Conservation (phyloP, 2,113 vertebrate species). For the Peromyscus californicus region DNA sequence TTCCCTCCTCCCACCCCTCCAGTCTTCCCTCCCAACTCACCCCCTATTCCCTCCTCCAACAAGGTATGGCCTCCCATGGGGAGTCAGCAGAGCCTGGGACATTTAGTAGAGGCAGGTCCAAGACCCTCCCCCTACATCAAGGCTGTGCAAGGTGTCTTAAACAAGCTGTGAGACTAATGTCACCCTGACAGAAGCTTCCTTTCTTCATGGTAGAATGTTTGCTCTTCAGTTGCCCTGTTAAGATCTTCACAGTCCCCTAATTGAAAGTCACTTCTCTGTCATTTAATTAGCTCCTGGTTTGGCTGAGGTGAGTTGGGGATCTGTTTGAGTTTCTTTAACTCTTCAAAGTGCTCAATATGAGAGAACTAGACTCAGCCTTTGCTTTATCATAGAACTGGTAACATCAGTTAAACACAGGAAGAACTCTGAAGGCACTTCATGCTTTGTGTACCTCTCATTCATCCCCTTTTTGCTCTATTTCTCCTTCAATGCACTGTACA, state of each 20-base stretch:
- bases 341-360: slow-evolving; percentile 19
- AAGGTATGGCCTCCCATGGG: too few species aligned
- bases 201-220: slow-evolving; percentile 36
- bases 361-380: slow-evolving; percentile 30
- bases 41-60: too few species aligned
- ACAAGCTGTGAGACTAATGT: slow-evolving; percentile 21
- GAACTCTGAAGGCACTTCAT: slow-evolving; percentile 31
- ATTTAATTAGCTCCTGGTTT: slow-evolving; percentile 28
- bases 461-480: background rate
- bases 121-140: too few species aligned
- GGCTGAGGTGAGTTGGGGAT: background rate
- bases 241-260: slow-evolving; percentile 24
- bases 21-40: too few species aligned
- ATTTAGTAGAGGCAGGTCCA: too few species aligned
- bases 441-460: background rate
- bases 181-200: background rate
- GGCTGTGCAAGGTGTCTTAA: background rate
- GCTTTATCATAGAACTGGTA: slow-evolving; percentile 29
- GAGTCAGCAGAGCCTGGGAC: too few species aligned
- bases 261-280: background rate
- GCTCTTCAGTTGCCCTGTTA: background rate
- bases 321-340: slow-evolving; percentile 41
- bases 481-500: background rate
- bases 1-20: too few species aligned
- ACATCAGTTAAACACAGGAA: slow-evolving; percentile 21